A percentile compares a stretch with the other conserved stretches of the same genome.
These are phyloP conservation scores for Corythaixoides concolor DNA, from an alignment of 2,113 vertebrate species.

Conservation along the genomic window DNA sequence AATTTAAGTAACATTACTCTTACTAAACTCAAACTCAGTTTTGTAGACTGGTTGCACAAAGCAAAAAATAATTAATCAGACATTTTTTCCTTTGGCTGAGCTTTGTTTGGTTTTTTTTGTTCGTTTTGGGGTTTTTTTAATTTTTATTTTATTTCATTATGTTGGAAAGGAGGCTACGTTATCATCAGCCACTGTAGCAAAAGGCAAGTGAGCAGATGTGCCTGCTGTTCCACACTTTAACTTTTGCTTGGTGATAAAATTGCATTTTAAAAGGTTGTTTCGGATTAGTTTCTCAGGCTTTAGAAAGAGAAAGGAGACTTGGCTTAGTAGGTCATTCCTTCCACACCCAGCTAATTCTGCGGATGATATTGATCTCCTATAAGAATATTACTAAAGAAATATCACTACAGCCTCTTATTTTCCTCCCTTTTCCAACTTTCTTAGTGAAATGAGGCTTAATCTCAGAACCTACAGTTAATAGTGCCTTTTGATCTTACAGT, in stretches of 20 bases:
- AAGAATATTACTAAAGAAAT: neutral
- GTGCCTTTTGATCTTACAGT: neutral
- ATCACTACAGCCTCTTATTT: neutral
- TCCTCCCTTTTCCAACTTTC: neutral
- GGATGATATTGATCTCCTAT: neutral
- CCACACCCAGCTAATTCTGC: neutral
- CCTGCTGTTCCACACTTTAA: neutral
- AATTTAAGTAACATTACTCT: neutral
- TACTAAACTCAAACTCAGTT: neutral
- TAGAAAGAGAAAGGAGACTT: neutral
- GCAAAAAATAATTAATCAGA: neutral
- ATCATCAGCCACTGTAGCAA: neutral
- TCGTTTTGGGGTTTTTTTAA: too few relatives aligned
- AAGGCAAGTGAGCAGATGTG: neutral
- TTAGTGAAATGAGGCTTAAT: neutral
- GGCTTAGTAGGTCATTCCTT: neutral
- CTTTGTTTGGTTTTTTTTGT: neutral
- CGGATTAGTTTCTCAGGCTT: neutral
- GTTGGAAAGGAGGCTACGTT: neutral
- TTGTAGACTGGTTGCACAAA: neutral
- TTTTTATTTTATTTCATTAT: neutral
- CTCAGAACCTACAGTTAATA: neutral
- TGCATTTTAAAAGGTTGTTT: neutral
- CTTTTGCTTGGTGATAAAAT: neutral
- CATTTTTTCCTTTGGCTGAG: neutral